These are phyloP conservation scores for Notocelia uddmanniana DNA, from an alignment of 2,888 invertebrate species.

Conservation along the genomic window DNA sequence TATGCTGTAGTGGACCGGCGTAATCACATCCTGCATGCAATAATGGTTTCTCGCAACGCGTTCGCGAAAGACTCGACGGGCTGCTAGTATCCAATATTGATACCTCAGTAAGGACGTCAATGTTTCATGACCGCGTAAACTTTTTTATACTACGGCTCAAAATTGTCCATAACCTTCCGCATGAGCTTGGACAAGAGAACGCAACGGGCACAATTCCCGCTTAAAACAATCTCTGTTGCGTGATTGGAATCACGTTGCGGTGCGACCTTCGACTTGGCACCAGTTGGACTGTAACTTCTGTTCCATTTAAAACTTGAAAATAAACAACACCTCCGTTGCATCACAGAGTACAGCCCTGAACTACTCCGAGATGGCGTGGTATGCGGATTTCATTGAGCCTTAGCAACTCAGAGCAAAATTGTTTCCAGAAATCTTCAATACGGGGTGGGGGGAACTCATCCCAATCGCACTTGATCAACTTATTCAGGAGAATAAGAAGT, in stretches of 20 bases:
- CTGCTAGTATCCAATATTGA: constrained; percentile 8
- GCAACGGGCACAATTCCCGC: no score
- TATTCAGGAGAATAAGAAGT: no score
- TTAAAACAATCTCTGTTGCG: no score
- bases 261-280: neutral
- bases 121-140: constrained; percentile 1
- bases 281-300: no score
- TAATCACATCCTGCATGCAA: constrained; percentile 7
- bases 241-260: no score
- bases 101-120: constrained; percentile 1
- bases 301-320: no score
- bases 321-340: no score
- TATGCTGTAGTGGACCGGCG: neutral
- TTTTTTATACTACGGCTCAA: no score
- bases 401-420: constrained; percentile 4
- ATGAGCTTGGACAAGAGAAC: no score
- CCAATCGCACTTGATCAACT: constrained; percentile 2
- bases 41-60: constrained; percentile 1
- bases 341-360: neutral
- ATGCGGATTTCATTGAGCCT: constrained; percentile 5
- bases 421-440: neutral
- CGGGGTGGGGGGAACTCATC: neutral
- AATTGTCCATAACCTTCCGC: no score
- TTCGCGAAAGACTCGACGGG: constrained; percentile 11
- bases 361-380: no score